phyloP scores from a whole-genome alignment of 1,140 invertebrate genomes.

The Heliconius eleuchia region DNA sequence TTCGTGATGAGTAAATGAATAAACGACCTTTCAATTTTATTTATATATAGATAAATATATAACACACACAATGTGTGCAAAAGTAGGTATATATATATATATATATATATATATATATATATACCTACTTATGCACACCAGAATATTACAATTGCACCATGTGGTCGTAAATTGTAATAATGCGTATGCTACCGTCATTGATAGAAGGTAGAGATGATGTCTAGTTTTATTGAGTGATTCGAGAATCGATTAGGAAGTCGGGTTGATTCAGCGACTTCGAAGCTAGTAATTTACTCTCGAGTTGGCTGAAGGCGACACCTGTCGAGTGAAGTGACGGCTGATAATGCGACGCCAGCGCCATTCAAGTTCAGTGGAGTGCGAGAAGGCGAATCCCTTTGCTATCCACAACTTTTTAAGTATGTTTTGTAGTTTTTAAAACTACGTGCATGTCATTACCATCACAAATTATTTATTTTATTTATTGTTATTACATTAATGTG shows the following conservation, averaged over 20 bases:
- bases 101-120: too few species aligned
- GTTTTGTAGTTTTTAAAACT: slow-evolving; percentile 13
- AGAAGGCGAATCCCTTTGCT: slow-evolving; percentile 54
- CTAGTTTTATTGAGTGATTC: slow-evolving; percentile 62
- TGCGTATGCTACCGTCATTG: slow-evolving; percentile 34
- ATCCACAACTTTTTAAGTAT: slow-evolving; percentile 38
- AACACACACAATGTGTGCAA: too few species aligned
- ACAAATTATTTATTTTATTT: background rate
- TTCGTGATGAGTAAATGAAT: too few species aligned
- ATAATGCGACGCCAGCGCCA: slow-evolving; percentile 78
- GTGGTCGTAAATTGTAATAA: background rate
- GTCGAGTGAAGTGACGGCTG: slow-evolving; percentile 77
- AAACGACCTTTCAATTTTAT: too few species aligned
- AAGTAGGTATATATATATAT: too few species aligned
- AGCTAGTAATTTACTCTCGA: slow-evolving; percentile 81
- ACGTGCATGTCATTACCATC: background rate
- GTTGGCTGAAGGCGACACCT: slow-evolving; percentile 80
- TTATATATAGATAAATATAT: too few species aligned
- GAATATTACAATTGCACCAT: background rate
- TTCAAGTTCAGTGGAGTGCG: slow-evolving; percentile 71
- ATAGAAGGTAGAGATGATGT: slow-evolving; percentile 50
- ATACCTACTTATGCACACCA: background rate
- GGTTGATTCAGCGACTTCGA: slow-evolving; percentile 78
- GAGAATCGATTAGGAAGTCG: slow-evolving; percentile 76
- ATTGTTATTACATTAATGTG: background rate